Evolutionary conservation across 2,797 vertebrate genomes (phyloP).

Genomic region (Xerus rutilus): DNA sequence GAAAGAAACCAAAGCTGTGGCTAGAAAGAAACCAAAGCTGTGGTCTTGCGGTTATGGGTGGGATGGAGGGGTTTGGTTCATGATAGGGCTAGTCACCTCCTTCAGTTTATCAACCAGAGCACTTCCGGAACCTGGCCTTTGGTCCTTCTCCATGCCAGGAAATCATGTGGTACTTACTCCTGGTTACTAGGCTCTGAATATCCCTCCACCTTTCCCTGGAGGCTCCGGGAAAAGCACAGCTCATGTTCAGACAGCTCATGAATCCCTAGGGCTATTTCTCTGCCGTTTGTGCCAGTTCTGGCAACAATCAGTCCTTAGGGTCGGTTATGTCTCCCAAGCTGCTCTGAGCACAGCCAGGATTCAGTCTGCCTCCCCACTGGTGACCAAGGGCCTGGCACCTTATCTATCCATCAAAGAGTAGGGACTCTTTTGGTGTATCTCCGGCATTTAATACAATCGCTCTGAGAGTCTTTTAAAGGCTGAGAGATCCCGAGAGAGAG

Average conservation of each 20-base stretch:
- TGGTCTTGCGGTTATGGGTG: no score
- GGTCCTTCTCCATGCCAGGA: neutral
- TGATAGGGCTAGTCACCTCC: neutral
- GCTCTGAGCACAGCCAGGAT: neutral
- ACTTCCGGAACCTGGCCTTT: neutral
- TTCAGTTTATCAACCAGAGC: neutral
- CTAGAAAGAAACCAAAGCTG: neutral
- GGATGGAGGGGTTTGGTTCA: neutral
- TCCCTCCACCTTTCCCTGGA: neutral
- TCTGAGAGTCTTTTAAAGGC: neutral
- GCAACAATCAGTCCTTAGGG: neutral
- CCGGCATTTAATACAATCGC: neutral
- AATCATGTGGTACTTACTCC: neutral
- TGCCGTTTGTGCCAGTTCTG: neutral
- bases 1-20: neutral
- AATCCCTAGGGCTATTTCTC: neutral
- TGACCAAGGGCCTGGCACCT: rapidly evolving
- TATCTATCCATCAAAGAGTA: neutral
- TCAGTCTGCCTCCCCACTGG: neutral
- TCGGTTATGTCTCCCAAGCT: rapidly evolving
- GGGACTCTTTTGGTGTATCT: neutral
- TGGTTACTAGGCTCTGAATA: neutral
- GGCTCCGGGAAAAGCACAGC: neutral
- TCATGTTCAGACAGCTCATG: neutral
- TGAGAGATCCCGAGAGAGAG: neutral